Evolutionary conservation across 2,888 invertebrate species (phyloP).

Genomic region (Pecten maximus): DNA sequence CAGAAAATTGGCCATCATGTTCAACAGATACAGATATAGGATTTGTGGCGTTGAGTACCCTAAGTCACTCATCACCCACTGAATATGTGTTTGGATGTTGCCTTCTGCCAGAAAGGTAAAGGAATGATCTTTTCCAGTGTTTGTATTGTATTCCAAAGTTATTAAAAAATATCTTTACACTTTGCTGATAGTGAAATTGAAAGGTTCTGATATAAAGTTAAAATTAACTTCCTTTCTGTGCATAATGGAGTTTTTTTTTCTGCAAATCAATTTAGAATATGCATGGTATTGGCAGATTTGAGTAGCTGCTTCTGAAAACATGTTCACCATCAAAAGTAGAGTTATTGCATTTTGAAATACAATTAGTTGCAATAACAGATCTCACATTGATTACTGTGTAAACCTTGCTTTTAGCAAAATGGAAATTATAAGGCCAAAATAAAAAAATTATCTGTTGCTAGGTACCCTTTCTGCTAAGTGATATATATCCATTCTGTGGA

Average conservation of each 20-base stretch:
- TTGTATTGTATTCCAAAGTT: neutral
- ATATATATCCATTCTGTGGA: too few species aligned
- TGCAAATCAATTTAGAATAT: constrained; percentile 5
- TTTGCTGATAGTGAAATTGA: neutral
- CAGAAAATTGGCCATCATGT: neutral
- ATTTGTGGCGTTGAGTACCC: neutral
- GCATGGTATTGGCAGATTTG: neutral
- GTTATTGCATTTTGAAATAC: neutral
- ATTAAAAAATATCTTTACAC: neutral
- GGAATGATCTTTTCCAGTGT: neutral
- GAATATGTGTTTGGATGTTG: too few species aligned
- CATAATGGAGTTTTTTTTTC: constrained; percentile 7
- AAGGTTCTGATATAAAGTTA: neutral
- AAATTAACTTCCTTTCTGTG: neutral
- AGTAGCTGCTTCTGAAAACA: neutral
- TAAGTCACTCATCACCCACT: too few species aligned
- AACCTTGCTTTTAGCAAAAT: constrained; percentile 18
- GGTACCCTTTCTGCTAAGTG: neutral
- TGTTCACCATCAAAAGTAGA: constrained; percentile 10
- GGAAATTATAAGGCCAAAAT: neutral
- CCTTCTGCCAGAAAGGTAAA: neutral
- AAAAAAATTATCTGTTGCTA: neutral
- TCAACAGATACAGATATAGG: neutral
- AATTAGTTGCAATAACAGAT: constrained; percentile 13
- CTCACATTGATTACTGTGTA: neutral